Conservation (phyloP, 2,113 vertebrate genomes). For the Nothobranchius kuhntae region DNA sequence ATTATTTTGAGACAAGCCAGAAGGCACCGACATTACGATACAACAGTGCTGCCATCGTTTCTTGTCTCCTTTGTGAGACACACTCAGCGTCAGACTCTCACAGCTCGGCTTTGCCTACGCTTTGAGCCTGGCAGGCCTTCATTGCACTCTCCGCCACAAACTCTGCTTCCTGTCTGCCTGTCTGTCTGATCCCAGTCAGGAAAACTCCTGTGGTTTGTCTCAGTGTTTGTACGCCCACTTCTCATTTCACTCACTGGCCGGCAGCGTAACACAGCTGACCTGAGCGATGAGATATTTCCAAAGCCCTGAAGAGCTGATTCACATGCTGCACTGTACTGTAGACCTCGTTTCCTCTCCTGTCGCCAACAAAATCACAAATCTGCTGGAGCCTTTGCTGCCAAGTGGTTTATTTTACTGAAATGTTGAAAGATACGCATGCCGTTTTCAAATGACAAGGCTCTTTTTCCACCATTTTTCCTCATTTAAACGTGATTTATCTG, state of each 20-base stretch:
- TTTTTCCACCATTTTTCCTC: not conserved
- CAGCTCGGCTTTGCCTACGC: constrained; percentile 56
- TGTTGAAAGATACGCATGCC: constrained; percentile 32
- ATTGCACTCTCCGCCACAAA: constrained; percentile 39
- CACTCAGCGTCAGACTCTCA: constrained; percentile 47
- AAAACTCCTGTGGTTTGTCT: constrained; percentile 45
- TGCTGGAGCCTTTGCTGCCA: constrained; percentile 35
- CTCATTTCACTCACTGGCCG: constrained; percentile 54
- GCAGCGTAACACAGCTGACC: constrained; percentile 49
- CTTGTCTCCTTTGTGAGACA: constrained; percentile 35
- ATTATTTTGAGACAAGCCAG: constrained; percentile 10
- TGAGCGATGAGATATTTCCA: constrained; percentile 42
- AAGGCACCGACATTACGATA: not conserved
- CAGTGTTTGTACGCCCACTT: constrained; percentile 58
- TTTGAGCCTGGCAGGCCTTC: constrained; percentile 49
- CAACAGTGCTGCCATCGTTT: not conserved
- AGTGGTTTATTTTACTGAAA: constrained; percentile 42
- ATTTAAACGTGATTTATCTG: not conserved
- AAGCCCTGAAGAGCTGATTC: constrained; percentile 23
- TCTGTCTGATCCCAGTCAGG: constrained; percentile 57
- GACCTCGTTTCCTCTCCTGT: constrained; percentile 30
- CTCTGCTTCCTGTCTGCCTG: constrained; percentile 42
- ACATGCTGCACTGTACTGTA: constrained; percentile 2
- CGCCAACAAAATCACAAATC: constrained; percentile 18
- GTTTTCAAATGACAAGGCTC: constrained; percentile 27